Conservation (phyloP, 1,140 invertebrate genomes). For the Phymorhynchus buccinoides region DNA sequence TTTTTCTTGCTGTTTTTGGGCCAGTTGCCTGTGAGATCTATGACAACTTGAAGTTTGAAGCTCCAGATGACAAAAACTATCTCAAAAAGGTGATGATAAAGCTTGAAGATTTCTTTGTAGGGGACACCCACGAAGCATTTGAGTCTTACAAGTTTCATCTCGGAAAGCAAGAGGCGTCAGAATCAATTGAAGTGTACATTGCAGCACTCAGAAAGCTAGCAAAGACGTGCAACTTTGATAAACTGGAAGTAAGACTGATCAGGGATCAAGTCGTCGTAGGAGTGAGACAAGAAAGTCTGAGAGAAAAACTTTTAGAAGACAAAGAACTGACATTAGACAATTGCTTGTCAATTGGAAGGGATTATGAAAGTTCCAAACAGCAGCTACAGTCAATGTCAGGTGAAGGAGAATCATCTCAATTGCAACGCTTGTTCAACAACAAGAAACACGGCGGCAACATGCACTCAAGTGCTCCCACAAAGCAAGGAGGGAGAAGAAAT, state of each 20-base stretch:
- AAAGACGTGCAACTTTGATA: no score
- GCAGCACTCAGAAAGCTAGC: no score
- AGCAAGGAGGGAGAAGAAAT: background rate
- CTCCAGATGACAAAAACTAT: background rate
- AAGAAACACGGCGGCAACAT: background rate
- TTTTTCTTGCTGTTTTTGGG: slow-evolving; percentile 1
- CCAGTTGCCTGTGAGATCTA: background rate
- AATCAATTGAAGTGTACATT: no score
- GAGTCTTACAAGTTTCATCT: no score
- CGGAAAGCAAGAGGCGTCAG: no score
- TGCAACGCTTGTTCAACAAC: background rate
- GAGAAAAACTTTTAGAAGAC: background rate
- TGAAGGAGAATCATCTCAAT: background rate
- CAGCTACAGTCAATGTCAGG: background rate
- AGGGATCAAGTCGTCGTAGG: no score
- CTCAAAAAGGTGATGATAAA: background rate
- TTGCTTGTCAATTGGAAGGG: background rate
- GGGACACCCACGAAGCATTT: no score
- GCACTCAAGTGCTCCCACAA: background rate
- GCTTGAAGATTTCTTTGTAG: no score
- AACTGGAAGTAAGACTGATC: no score
- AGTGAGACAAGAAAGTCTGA: background rate
- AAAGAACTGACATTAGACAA: background rate
- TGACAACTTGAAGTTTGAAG: background rate
- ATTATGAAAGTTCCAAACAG: background rate